Conservation (phyloP, 2,888 invertebrate genomes). For the Cephus pygmeus region DNA sequence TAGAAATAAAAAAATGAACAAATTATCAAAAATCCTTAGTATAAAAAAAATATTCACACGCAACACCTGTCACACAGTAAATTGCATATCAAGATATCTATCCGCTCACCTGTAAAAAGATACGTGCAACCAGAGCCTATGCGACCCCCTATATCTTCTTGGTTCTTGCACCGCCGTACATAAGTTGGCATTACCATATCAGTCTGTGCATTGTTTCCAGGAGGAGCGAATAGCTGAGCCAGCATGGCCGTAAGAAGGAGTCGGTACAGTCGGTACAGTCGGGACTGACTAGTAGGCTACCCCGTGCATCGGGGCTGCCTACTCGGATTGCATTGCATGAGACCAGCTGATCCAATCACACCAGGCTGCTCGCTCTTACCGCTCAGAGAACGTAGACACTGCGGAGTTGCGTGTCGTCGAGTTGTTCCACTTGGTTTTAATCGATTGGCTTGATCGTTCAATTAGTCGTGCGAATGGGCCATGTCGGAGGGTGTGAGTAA, state of each 20-base stretch:
- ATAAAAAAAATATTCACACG: too few relatives aligned
- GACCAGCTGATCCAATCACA: slow-evolving; percentile 16
- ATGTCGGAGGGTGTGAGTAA: not conserved
- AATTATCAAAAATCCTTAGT: too few relatives aligned
- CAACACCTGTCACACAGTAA: too few relatives aligned
- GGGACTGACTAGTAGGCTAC: too few relatives aligned
- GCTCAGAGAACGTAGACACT: slow-evolving; percentile 22
- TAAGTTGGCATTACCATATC: not conserved
- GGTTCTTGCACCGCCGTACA: not conserved
- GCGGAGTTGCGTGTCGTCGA: slow-evolving; percentile 39
- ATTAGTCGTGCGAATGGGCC: slow-evolving; percentile 11
- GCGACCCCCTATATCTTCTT: slow-evolving; percentile 5
- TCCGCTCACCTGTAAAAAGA: too few relatives aligned
- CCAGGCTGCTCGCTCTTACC: not conserved
- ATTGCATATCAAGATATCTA: too few relatives aligned
- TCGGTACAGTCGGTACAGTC: too few relatives aligned
- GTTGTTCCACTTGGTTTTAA: slow-evolving; percentile 39
- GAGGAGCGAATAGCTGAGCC: not conserved
- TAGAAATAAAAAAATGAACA: too few relatives aligned
- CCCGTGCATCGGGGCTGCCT: not conserved
- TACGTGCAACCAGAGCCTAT: too few relatives aligned
- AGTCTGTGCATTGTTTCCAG: slow-evolving; percentile 6
- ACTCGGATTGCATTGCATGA: slow-evolving; percentile 14
- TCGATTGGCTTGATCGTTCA: slow-evolving; percentile 33
- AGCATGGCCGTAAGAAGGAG: too few relatives aligned